Evolutionary conservation across 1,140 invertebrate genomes (phyloP).

Genomic region (Papilio polyxenes): DNA sequence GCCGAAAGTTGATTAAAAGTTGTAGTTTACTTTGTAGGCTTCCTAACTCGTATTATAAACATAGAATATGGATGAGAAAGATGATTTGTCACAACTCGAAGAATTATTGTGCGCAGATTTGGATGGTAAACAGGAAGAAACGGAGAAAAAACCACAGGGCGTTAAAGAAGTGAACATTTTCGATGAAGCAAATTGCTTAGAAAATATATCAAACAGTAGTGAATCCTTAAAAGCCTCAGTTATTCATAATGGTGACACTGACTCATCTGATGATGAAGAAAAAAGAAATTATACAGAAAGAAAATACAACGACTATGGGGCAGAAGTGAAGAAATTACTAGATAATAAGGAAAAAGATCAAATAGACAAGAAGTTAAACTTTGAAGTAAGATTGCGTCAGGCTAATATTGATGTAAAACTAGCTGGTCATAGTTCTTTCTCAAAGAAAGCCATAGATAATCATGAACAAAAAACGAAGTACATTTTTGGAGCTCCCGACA

Average conservation of each 20-base stretch:
- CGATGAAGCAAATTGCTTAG: conserved; percentile 44
- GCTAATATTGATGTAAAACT: conserved; percentile 66
- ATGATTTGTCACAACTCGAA: conserved; percentile 76
- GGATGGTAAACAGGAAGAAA: conserved; percentile 48
- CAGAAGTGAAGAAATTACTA: conserved; percentile 83
- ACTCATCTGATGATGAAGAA: conserved; percentile 92
- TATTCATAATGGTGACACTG: conserved; percentile 83
- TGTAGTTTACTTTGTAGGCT: background rate
- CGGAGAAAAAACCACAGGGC: conserved; percentile 32
- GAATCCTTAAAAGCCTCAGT: conserved; percentile 63
- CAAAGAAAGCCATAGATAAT: conserved; percentile 54
- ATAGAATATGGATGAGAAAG: conserved; percentile 61
- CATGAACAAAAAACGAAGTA: conserved; percentile 51
- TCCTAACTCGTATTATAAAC: background rate
- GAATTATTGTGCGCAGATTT: conserved; percentile 72
- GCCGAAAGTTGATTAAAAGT: background rate
- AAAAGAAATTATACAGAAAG: conserved; percentile 85
- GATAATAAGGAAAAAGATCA: conserved; percentile 78
- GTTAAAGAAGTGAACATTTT: conserved; percentile 70
- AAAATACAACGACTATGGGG: conserved; percentile 86
- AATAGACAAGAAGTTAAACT: conserved; percentile 69
- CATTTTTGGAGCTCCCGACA: conserved; percentile 61
- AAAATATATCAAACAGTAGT: conserved; percentile 41
- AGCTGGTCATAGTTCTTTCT: conserved; percentile 52
- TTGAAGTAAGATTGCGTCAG: conserved; percentile 70